Percentiles rank a stretch among this genome's conserved stretches.
Evolutionary conservation across 2,797 vertebrate species (phyloP).

Genomic region (Sarcoramphus papa): DNA sequence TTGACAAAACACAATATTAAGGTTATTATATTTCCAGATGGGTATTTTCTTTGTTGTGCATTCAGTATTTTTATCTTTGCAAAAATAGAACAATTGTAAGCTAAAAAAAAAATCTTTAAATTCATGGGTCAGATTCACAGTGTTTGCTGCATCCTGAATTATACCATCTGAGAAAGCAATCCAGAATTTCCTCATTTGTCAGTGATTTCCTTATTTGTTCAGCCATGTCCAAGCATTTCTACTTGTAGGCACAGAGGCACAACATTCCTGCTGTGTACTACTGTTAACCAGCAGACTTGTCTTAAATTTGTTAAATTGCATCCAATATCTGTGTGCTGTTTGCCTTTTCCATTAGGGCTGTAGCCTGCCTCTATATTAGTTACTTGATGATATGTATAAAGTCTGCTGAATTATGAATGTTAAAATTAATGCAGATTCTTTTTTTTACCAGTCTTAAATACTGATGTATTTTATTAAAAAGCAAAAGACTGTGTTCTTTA

Average conservation of each 20-base stretch:
- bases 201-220: neutral
- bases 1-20: neutral
- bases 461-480: neutral
- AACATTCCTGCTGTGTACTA: neutral
- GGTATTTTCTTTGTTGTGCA: neutral
- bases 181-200: neutral
- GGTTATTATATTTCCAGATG: neutral
- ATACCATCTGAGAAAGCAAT: neutral
- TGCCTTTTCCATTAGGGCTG: neutral
- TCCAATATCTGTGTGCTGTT: neutral
- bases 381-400: neutral
- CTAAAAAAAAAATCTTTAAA: neutral
- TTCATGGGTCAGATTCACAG: neutral
- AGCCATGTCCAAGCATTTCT: neutral
- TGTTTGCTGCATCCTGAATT: neutral
- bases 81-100: neutral
- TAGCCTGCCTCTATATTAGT: neutral
- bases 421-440: neutral
- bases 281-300: neutral
- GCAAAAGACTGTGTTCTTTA: neutral
- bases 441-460: neutral
- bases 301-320: neutral
- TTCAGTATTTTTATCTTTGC: neutral
- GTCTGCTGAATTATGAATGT: neutral
- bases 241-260: neutral